A percentile compares a stretch with the other conserved stretches of the same genome.
phyloP scores from a whole-genome alignment of 64 coral and sea anemone genomes.

The Stichodactyla helianthus region DNA sequence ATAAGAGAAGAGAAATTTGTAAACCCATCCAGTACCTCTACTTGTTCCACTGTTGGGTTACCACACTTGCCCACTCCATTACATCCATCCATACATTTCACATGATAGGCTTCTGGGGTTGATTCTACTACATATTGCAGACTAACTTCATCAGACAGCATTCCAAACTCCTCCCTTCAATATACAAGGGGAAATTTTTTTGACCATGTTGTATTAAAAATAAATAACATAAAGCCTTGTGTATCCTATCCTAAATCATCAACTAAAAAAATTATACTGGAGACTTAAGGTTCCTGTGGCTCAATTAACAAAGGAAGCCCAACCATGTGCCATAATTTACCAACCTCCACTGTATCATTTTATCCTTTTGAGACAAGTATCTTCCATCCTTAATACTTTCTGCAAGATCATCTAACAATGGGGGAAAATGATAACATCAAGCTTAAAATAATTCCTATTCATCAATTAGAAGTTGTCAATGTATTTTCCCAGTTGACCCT shows the following conservation, averaged over 20 bases:
- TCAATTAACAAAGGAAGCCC: not conserved
- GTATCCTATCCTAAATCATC: too few species aligned
- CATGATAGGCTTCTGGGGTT: slow-evolving; percentile 50
- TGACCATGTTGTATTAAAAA: not conserved
- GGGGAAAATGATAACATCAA: not conserved
- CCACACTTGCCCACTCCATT: slow-evolving; percentile 62
- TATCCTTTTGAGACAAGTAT: slow-evolving; percentile 45
- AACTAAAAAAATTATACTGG: too few species aligned
- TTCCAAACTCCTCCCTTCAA: slow-evolving; percentile 48
- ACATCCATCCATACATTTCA: slow-evolving; percentile 59
- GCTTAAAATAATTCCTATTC: too few species aligned
- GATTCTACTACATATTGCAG: slow-evolving; percentile 67
- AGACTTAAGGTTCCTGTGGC: not conserved
- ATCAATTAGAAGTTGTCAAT: too few species aligned
- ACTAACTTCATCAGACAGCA: slow-evolving; percentile 36
- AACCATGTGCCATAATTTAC: not conserved
- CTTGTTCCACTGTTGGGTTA: slow-evolving; percentile 64
- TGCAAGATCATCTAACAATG: slow-evolving; percentile 45
- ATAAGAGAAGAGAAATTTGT: not conserved
- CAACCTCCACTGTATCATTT: slow-evolving; percentile 62
- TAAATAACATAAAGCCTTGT: too few species aligned
- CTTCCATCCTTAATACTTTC: slow-evolving; percentile 65
- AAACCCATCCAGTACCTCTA: slow-evolving; percentile 30
- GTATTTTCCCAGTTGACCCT: too few species aligned
- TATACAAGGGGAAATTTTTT: not conserved